These are phyloP conservation scores for Pachymerium ferrugineum DNA, from an alignment of 2,888 invertebrate genomes.

Conservation along the genomic window DNA sequence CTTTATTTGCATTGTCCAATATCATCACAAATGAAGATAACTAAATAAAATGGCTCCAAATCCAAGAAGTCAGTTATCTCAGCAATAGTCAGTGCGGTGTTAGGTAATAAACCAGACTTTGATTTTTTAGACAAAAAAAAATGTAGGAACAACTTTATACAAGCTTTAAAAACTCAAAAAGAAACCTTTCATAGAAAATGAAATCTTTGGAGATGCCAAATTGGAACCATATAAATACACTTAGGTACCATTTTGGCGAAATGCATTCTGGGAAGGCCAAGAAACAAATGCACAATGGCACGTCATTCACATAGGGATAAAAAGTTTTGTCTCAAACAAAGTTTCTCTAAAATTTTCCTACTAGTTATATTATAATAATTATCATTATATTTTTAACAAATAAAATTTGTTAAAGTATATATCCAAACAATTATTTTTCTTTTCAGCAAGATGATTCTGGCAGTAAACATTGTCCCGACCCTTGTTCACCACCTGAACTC, in stretches of 20 bases:
- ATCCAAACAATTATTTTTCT: background rate
- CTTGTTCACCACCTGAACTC: background rate
- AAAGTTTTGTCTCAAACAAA: background rate
- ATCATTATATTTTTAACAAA: constrained; percentile 18
- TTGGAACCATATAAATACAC: too few relatives aligned
- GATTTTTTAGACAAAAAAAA: too few relatives aligned
- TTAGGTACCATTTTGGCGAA: background rate
- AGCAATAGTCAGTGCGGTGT: too few relatives aligned
- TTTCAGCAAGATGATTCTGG: constrained; percentile 10
- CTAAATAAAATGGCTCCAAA: too few relatives aligned
- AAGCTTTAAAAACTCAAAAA: background rate
- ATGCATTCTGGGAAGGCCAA: background rate
- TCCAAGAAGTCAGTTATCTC: too few relatives aligned
- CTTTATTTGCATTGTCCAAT: too few relatives aligned
- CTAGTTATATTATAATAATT: background rate
- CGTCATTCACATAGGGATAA: constrained; percentile 5
- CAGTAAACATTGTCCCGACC: constrained; percentile 21
- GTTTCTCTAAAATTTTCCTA: constrained; percentile 9
- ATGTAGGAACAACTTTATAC: too few relatives aligned
- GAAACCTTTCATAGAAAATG: too few relatives aligned
- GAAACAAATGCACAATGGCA: constrained; percentile 1
- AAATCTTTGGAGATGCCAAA: too few relatives aligned
- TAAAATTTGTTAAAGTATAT: constrained; percentile 9
- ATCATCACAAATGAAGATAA: too few relatives aligned
- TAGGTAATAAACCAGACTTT: too few relatives aligned